These are phyloP conservation scores for Clamator glandarius DNA, from an alignment of 2,797 vertebrate species.

Conservation along the genomic window DNA sequence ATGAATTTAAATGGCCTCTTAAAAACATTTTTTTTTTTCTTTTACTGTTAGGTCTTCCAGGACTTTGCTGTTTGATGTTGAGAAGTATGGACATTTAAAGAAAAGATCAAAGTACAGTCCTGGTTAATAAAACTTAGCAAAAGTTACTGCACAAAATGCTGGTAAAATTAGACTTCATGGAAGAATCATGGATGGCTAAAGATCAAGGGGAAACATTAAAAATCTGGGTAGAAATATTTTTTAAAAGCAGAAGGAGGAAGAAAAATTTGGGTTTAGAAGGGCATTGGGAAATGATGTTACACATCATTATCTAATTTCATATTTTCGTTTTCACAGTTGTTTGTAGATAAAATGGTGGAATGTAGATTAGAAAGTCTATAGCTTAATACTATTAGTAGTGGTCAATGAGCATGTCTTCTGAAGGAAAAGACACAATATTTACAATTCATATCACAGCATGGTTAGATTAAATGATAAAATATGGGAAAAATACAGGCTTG, in stretches of 20 bases:
- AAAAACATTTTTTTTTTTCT: not conserved
- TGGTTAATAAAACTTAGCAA: conserved; percentile 54
- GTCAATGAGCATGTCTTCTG: not conserved
- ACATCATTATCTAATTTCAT: not conserved
- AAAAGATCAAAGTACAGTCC: conserved; percentile 59
- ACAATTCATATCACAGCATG: not conserved
- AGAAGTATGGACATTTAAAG: conserved; percentile 38
- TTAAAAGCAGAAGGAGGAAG: not conserved
- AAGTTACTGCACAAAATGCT: conserved; percentile 55
- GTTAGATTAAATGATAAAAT: not conserved
- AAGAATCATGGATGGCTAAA: conserved; percentile 18
- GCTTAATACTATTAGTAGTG: not conserved
- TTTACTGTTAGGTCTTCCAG: not conserved
- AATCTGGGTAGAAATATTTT: conserved; percentile 1
- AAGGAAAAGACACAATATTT: not conserved
- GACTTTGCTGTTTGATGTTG: conserved; percentile 54
- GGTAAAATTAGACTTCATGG: conserved; percentile 53
- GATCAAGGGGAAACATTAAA: conserved; percentile 28
- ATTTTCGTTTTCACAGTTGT: not conserved
- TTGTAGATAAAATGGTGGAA: not conserved
- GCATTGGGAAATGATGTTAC: not conserved
- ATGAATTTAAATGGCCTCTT: conserved; percentile 32
- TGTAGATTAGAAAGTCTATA: not conserved
- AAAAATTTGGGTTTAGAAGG: not conserved
- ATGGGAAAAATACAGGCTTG: not conserved